Percentiles rank a stretch among this genome's conserved stretches.
Evolutionary conservation across 2,888 invertebrate species (phyloP).

Genomic region (Cerceris rybyensis): DNA sequence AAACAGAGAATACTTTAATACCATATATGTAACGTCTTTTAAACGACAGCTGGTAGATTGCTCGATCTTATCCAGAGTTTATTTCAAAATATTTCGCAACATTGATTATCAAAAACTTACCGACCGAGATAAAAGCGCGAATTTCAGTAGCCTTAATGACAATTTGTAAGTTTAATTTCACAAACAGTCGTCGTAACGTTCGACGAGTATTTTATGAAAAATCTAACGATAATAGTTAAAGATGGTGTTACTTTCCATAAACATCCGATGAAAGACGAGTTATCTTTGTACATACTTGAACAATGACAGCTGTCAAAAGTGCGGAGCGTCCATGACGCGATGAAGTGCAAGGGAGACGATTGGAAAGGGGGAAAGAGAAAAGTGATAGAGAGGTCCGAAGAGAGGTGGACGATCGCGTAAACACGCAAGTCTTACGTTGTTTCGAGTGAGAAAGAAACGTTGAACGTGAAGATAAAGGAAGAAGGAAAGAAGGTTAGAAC

Average conservation of each 20-base stretch:
- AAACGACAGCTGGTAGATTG: no score
- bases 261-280: slow-evolving; percentile 23
- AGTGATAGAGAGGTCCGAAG: slow-evolving; percentile 16
- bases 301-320: slow-evolving; percentile 60
- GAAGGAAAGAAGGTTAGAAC: slow-evolving; percentile 52
- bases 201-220: neutral
- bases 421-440: slow-evolving; percentile 46
- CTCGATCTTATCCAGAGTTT: no score
- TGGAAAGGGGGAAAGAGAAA: no score
- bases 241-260: neutral
- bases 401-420: slow-evolving; percentile 51
- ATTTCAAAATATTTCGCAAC: no score
- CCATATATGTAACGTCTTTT: no score
- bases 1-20: no score
- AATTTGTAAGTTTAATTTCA: no score
- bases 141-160: no score
- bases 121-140: no score
- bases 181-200: neutral
- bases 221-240: neutral
- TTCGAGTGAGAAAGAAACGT: slow-evolving; percentile 37
- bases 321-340: slow-evolving; percentile 38
- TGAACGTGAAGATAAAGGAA: slow-evolving; percentile 29
- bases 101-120: no score
- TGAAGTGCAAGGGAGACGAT: slow-evolving; percentile 17
- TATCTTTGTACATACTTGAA: slow-evolving; percentile 17